Base-by-base conservation (phyloP, 2,888 invertebrate genomes). In the Phasia obesa region DNA sequence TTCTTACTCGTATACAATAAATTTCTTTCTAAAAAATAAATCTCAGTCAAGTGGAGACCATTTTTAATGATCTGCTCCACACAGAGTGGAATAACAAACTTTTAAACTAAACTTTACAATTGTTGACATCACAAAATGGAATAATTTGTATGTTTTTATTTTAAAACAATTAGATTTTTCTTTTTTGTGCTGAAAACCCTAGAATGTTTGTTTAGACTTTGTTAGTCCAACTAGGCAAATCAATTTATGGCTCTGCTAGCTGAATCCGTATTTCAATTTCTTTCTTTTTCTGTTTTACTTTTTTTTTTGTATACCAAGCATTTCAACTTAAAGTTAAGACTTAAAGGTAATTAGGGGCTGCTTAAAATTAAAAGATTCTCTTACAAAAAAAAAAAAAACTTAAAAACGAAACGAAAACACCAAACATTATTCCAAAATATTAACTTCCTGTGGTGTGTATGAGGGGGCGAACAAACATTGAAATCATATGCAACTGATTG, bases 361-460 rank as follows among this genome's bases (percentile, higher is more conserved):
- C 49, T 77, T 78, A 79, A 74, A 78, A 59, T 60, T 71, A 71
- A 76, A 70, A 59, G 70, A 79, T 79, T 65, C 47, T 82, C 74
- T 83, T 75, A 75, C 59, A 57, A 53, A 81, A 78, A 4, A 65
- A 57, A 53, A 81, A 78, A 4, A n/a, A 2, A 69, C 35, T 70
- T 65, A 71, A 42, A 74, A 59, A 70, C 53, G 62, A 51, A 79
- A 70, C 42, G 55, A 64, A 74, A 81, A 81, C 49, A 70, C 64
- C 51, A 70, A 74, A 57, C 51, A 42, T 64, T 53, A 53, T 49
- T 60, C 60, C 60, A 76, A 76, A 73, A 65, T 60, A 70, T 49
- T 59, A 75, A 69, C 62, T 57, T 31, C 0, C 53, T 49, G 44
- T 35, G 15, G 31, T 70, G 27, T 62, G 57, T 7, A 15, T n/a